A percentile compares a stretch with the other conserved stretches of the same genome.
Evolutionary conservation across 2,797 vertebrate genomes (phyloP).

Genomic region (Choloepus didactylus): DNA sequence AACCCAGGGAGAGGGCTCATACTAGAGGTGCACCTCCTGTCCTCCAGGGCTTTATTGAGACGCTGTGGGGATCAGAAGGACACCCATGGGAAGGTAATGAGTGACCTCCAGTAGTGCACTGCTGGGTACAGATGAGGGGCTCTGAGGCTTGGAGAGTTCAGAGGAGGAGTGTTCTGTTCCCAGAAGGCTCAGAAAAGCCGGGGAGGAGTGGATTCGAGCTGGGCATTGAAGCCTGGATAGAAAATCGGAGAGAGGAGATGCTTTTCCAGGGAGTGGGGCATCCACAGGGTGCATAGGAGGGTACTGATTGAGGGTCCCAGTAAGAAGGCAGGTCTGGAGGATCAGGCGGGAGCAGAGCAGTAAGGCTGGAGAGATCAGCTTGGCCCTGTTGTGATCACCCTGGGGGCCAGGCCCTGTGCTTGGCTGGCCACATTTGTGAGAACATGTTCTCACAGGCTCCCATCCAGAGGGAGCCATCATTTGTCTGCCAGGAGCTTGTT

Average conservation of each 20-base stretch:
- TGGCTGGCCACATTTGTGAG: neutral
- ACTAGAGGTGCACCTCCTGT: neutral
- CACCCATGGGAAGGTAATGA: neutral
- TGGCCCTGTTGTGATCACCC: neutral
- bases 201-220: neutral
- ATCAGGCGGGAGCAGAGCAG: neutral
- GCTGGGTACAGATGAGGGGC: neutral
- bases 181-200: neutral
- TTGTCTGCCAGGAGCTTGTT: neutral
- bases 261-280: too few relatives aligned
- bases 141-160: neutral
- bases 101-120: fast-evolving
- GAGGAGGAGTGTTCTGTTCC: neutral
- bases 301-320: too few relatives aligned
- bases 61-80: neutral
- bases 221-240: neutral
- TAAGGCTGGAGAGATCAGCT: neutral
- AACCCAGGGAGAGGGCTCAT: neutral
- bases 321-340: neutral
- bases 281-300: neutral
- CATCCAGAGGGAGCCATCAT: neutral
- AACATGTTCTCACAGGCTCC: neutral
- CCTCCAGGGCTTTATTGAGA: neutral
- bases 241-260: neutral
- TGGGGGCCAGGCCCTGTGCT: neutral